These are phyloP conservation scores for Meiosimyza platycephala DNA, from an alignment of 2,888 invertebrate genomes.

Conservation along the genomic window DNA sequence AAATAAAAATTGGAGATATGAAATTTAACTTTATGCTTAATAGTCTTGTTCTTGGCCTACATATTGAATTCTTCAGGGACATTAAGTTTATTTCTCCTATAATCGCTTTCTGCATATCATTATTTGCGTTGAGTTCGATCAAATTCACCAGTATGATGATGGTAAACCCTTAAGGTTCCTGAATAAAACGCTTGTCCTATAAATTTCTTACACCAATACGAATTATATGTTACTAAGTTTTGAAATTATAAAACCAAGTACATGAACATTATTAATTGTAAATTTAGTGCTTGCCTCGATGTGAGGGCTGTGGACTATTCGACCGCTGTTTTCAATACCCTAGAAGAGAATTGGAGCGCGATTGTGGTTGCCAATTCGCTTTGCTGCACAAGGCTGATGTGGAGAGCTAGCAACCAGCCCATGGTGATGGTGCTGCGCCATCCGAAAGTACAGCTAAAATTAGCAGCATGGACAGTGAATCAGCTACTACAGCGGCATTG, in stretches of 20 bases:
- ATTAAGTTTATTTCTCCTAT: neutral
- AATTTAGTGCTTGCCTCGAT: constrained; percentile 70
- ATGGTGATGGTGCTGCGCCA: constrained; percentile 57
- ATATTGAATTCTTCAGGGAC: too few relatives aligned
- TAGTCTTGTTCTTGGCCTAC: too few relatives aligned
- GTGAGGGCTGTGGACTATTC: constrained; percentile 88
- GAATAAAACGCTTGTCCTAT: neutral
- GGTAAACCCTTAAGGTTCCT: too few relatives aligned
- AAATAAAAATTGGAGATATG: too few relatives aligned
- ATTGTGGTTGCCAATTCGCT: constrained; percentile 92
- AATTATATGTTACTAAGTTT: too few relatives aligned
- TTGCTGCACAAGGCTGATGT: constrained; percentile 86
- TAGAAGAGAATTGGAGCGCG: constrained; percentile 77
- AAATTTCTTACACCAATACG: neutral
- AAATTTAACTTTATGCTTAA: too few relatives aligned
- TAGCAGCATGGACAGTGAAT: constrained; percentile 56
- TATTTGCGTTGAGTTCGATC: neutral
- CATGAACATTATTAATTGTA: constrained; percentile 31
- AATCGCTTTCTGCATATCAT: constrained; percentile 8
- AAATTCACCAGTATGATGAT: neutral
- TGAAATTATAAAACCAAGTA: too few relatives aligned
- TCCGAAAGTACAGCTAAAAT: constrained; percentile 57
- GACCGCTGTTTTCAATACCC: constrained; percentile 91
- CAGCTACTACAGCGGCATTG: constrained; percentile 46
- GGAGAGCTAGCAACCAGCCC: constrained; percentile 71